Evolutionary conservation across 2,888 invertebrate species (phyloP), one percentile per base, ranked within the genome.

Genomic region (Pharmacophagus antenor): DNA sequence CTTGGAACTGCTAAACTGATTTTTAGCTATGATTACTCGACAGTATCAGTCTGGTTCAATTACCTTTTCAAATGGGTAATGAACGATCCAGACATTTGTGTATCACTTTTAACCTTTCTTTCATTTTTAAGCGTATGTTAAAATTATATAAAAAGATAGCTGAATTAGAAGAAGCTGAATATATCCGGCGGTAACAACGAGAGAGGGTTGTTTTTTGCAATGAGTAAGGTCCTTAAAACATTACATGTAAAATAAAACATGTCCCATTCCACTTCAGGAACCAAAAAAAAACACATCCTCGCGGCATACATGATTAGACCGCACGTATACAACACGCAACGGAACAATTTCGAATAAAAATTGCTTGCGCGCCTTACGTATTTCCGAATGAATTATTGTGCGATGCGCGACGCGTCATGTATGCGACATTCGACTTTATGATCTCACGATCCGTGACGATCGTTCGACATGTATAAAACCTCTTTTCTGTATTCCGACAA

Each of bases 341-440:
- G 58, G 52, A 37, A 47, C 47, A 58, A 48, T 53, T 58, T 47
- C 37, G 25, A 41, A 52, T 58, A 53, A 58, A 58, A 58, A 58
- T 58, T 27, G 46, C 53, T 25, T 31, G 58, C 58, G 41, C 31
- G 52, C 41, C 52, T 52, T 52, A 58, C 58, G 58, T 52, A 53
- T 41, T 58, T 52, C 37, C 18, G 41, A 58, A 52, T 58, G 52
- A 52, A 47, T 52, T 58, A 47, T 53, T 47, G 20, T 25, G 22
- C 44, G 47, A 23, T 47, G 53, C 27, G 25, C 10, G 27, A 59
- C 58, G 53, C 48, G 52, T 25, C 23, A 10, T 42, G 53, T 41
- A 20, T 42, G 53, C 53, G 53, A 48, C 41, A 53, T 53, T 48
- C 58, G 48, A 48, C 58, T 58, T 53, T 53, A 58, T 48, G 53